phyloP scores from a whole-genome alignment of 2,888 invertebrate genomes.

The Cryptocheilus praepositus region DNA sequence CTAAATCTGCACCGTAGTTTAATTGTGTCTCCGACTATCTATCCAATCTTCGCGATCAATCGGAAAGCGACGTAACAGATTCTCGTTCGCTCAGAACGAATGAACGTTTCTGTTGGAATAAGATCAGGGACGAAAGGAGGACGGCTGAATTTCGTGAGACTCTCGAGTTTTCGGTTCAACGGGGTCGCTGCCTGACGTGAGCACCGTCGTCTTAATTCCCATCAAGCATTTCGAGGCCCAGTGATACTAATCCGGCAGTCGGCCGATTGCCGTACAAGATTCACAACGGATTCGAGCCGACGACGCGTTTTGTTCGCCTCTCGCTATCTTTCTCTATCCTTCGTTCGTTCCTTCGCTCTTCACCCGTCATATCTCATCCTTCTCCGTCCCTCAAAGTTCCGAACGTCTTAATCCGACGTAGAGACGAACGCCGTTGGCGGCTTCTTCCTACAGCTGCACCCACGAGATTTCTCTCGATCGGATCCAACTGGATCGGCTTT shows the following conservation, averaged over 20 bases:
- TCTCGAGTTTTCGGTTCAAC: neutral
- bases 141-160: slow-evolving; percentile 19
- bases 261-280: slow-evolving; percentile 50
- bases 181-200: slow-evolving; percentile 27
- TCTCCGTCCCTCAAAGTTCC: slow-evolving; percentile 13
- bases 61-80: too few species aligned
- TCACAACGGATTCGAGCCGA: slow-evolving; percentile 44
- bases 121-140: slow-evolving; percentile 17
- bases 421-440: slow-evolving; percentile 42
- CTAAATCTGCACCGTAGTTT: too few species aligned
- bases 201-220: slow-evolving; percentile 56
- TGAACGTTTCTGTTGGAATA: slow-evolving; percentile 1
- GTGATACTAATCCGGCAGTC: slow-evolving; percentile 61
- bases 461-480: slow-evolving; percentile 35
- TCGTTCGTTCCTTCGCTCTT: slow-evolving; percentile 30
- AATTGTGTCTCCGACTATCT: too few species aligned
- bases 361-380: too few species aligned
- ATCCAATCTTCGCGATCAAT: too few species aligned
- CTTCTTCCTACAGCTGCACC: slow-evolving; percentile 38
- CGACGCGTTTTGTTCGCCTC: slow-evolving; percentile 23
- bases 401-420: slow-evolving; percentile 61
- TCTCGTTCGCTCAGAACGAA: neutral
- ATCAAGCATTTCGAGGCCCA: slow-evolving; percentile 44
- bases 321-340: slow-evolving; percentile 29
- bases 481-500: slow-evolving; percentile 9